Evolutionary conservation across 2,113 vertebrate genomes (phyloP).

Genomic region (Leptodactylus fuscus): DNA sequence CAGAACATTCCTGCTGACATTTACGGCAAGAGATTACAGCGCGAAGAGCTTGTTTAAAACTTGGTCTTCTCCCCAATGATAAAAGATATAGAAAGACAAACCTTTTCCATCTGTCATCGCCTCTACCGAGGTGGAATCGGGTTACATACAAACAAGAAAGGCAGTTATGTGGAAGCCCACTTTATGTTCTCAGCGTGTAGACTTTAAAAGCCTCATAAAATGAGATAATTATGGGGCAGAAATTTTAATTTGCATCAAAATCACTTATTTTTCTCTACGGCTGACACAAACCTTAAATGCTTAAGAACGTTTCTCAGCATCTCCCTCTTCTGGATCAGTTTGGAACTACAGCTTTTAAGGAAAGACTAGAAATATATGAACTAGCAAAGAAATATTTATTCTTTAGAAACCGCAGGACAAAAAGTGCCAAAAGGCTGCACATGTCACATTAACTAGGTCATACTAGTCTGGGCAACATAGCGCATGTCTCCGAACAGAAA

Average conservation of each 20-base stretch:
- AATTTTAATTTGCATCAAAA: conserved; percentile 24
- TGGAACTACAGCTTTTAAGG: background rate
- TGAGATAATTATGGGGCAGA: conserved; percentile 44
- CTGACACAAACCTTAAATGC: background rate
- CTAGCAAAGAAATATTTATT: too few relatives aligned
- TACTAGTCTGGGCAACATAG: background rate
- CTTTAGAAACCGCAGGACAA: background rate
- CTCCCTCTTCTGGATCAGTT: background rate
- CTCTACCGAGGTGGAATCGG: conserved; percentile 6
- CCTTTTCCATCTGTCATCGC: conserved; percentile 34
- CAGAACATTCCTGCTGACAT: conserved; percentile 16
- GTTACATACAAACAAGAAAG: conserved; percentile 27
- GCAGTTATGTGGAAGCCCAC: conserved; percentile 10
- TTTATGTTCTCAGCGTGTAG: conserved; percentile 16
- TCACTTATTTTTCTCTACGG: conserved; percentile 2
- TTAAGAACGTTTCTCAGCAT: background rate
- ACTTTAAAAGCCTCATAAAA: conserved; percentile 40
- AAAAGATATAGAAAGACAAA: background rate
- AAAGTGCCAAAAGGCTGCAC: background rate
- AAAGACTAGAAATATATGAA: background rate
- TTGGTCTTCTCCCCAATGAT: conserved; percentile 1
- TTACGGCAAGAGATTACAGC: conserved; percentile 18
- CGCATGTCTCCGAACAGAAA: background rate
- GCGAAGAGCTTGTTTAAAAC: conserved; percentile 17
- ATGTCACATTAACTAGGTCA: background rate